A percentile compares a stretch with the other conserved stretches of the same genome.
phyloP scores from a whole-genome alignment of 2,888 invertebrate genomes.

The Nephrotoma guestfalica region DNA sequence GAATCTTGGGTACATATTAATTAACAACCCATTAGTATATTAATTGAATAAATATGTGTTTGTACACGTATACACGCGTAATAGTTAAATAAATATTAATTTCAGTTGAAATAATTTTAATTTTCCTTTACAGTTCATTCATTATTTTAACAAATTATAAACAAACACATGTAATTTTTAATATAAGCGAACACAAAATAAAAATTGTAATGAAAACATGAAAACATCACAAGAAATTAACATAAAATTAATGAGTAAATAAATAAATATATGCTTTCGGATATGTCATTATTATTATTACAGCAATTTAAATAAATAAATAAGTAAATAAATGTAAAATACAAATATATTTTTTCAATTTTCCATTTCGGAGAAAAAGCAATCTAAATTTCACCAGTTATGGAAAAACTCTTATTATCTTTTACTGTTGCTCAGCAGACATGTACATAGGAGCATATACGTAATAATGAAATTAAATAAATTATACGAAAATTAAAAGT shows the following conservation, averaged over 20 bases:
- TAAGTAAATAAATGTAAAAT: neutral
- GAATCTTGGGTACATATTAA: neutral
- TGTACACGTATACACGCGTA: neutral
- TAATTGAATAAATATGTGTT: neutral
- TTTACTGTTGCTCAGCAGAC: neutral
- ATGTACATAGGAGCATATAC: neutral
- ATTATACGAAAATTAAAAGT: neutral
- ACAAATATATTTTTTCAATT: neutral
- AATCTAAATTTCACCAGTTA: neutral
- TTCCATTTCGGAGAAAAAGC: neutral
- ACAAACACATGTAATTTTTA: neutral
- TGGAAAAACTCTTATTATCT: neutral
- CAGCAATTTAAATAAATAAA: neutral
- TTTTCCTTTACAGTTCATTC: neutral
- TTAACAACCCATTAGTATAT: neutral
- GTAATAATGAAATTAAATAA: neutral
- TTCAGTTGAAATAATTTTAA: neutral
- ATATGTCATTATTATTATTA: neutral
- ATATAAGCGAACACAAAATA: neutral
- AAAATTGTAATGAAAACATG: neutral
- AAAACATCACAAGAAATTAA: neutral
- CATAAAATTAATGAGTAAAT: neutral
- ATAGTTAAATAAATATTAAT: neutral
- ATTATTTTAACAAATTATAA: neutral
- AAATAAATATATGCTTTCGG: neutral